phyloP scores from a whole-genome alignment of 2,113 vertebrate species.

The Oncorhynchus keta region DNA sequence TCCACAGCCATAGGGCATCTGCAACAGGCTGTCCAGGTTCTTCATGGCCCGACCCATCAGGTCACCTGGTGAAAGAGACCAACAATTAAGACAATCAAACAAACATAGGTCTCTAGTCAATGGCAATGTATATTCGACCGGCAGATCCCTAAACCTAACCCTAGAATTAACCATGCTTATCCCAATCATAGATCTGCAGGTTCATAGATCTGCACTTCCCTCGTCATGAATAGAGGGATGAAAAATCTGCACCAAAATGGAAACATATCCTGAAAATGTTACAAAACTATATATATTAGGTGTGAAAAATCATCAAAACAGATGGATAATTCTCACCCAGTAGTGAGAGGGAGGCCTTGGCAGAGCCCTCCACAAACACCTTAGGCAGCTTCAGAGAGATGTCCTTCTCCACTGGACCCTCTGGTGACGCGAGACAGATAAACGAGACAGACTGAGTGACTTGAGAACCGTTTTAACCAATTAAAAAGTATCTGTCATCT shows the following conservation, averaged over 20 bases:
- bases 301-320: background rate
- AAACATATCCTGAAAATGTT: no score
- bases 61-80: slow-evolving; percentile 69
- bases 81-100: background rate
- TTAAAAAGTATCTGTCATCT: no score
- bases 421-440: slow-evolving; percentile 30
- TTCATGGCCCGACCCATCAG: slow-evolving; percentile 77
- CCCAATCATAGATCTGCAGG: no score
- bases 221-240: no score
- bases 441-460: background rate
- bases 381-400: slow-evolving; percentile 70
- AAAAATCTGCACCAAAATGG: no score
- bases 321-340: slow-evolving; percentile 66
- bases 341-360: slow-evolving; percentile 75
- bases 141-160: no score
- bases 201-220: no score
- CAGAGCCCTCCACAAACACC: slow-evolving; percentile 75
- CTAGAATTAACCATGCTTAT: no score
- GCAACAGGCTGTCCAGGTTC: slow-evolving; percentile 76
- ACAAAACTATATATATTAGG: no score
- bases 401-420: slow-evolving; percentile 45
- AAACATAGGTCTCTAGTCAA: no score
- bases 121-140: no score
- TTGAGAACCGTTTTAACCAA: no score
- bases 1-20: slow-evolving; percentile 80